These are phyloP conservation scores for Bradypus variegatus DNA, from an alignment of 2,797 vertebrate genomes.

Conservation along the genomic window DNA sequence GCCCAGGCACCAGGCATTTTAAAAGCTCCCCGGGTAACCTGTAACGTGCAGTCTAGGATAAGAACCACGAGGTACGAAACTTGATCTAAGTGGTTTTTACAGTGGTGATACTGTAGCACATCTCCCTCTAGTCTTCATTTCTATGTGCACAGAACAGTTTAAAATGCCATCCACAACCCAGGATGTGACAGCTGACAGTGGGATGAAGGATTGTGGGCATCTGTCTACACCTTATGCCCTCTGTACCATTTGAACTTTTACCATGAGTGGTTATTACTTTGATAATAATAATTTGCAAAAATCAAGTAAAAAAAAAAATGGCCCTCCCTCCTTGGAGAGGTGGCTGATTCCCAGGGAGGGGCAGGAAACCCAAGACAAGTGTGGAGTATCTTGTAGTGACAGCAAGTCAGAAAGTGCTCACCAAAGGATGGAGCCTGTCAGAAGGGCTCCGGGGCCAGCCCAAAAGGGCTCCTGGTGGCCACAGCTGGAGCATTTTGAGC, in stretches of 20 bases:
- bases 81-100: neutral
- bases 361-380: neutral
- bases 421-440: rapidly evolving
- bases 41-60: neutral
- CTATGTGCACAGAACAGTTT: neutral
- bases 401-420: neutral
- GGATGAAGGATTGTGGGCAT: neutral
- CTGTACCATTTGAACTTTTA: neutral
- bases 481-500: neutral
- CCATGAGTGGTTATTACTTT: neutral
- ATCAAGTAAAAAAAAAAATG: neutral
- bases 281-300: neutral
- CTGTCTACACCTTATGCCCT: neutral
- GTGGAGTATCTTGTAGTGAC: neutral
- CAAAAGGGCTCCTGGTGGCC: neutral
- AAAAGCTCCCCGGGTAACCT: neutral
- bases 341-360: neutral
- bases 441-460: too few species aligned
- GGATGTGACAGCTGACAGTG: too few species aligned
- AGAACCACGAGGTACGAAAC: neutral
- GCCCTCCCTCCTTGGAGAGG: neutral
- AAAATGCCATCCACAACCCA: neutral
- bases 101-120: neutral
- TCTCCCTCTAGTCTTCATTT: neutral
- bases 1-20: neutral